phyloP scores from a whole-genome alignment of 2,113 vertebrate genomes.

The Syngnathus scovelli region DNA sequence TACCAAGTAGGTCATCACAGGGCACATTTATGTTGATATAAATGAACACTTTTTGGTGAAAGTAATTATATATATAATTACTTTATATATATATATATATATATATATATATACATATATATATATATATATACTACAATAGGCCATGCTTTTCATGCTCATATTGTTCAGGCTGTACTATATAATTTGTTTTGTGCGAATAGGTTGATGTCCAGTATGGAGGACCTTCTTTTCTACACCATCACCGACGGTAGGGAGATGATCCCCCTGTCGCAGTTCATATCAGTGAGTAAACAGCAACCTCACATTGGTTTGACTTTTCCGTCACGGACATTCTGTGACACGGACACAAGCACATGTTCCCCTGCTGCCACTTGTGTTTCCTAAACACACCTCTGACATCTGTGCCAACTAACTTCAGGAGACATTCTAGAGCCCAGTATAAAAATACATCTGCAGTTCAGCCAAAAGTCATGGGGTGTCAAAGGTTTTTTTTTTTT shows the following conservation, averaged over 20 bases:
- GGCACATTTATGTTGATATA: background rate
- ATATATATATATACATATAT: too few relatives aligned
- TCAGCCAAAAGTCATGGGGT: conserved; percentile 22
- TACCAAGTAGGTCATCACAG: conserved; percentile 54
- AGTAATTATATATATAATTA: background rate
- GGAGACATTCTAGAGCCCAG: conserved; percentile 9
- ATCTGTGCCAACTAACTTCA: conserved; percentile 18
- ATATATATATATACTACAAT: too few relatives aligned
- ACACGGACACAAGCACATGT: conserved; percentile 4
- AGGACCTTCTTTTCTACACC: conserved; percentile 83
- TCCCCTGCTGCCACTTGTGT: conserved; percentile 1
- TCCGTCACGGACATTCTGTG: background rate
- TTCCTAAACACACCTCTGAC: conserved; percentile 15
- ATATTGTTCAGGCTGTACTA: background rate
- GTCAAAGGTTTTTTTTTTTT: conserved; percentile 9
- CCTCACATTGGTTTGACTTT: background rate
- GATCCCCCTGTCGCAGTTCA: conserved; percentile 79
- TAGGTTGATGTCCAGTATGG: conserved; percentile 72
- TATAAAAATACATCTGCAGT: conserved; percentile 20
- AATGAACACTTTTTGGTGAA: background rate
- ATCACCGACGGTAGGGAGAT: conserved; percentile 80
- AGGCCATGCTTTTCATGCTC: too few relatives aligned
- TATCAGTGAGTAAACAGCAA: conserved; percentile 69
- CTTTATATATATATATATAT: too few relatives aligned
- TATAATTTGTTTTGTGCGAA: conserved; percentile 26